Base-by-base conservation (phyloP, 2,797 vertebrate species). In the Lophius americanus region DNA sequence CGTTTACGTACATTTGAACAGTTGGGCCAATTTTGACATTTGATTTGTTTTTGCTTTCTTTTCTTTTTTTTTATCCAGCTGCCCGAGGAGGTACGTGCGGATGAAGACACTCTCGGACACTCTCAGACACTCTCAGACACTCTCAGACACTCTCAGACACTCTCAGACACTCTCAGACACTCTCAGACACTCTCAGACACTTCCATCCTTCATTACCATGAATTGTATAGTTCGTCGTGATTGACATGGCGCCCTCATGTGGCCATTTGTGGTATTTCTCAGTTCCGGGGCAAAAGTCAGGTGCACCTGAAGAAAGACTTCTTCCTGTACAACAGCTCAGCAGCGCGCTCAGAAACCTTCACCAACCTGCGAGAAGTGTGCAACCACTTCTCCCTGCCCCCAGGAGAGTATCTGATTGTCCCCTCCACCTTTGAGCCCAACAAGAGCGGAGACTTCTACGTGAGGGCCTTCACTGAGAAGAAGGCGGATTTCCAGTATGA, bases 391-490 rank as follows among this genome's bases (percentile, higher is more conserved):
- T 64, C 59, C 46, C 91, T 94, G 6, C 93, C 94, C 0, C 92
- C 93, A 0, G 93, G 93, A 23, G 91, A 94, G 46, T 94, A 94
- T 75, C 85, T 94, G 75, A 88, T 94, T 38, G 5, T 93, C 44
- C 92, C 93, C 47, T 93, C 92, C 65, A 94, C 93, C 43, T 94
- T 91, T 47, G 78, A 93, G 39, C 88, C 92, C 5, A 67, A 94
- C 81, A 87, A 88, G 73, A 90, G 91, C 0, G 92, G 68, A 52
- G 92, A 93, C 80, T 94, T 94, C 67, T 88, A 93, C 12, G 41
- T 94, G 51, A 82, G 93, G 1, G 90, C 94, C 32, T 93, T 94
- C 75, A 86, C 93, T 0, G 93, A 93, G 89, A 94, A 94, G 73
- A 66, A 74, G 11, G 89, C 89, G 0, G 63, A 88, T 39, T 90